Evolutionary conservation across 2,113 vertebrate genomes (phyloP).

Genomic region (Sander lucioperca): DNA sequence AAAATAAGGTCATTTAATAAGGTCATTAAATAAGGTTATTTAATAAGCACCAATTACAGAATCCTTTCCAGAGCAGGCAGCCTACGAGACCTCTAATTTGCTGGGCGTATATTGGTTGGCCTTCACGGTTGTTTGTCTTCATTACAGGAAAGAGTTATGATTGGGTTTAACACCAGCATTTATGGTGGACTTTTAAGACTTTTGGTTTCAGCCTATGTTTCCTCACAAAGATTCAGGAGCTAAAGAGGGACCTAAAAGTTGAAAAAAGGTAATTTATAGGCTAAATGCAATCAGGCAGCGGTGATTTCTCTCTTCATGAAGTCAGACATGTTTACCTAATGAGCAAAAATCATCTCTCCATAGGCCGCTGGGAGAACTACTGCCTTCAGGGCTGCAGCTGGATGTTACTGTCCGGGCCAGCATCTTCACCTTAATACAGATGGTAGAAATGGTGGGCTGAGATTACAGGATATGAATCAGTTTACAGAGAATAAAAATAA

Average conservation of each 20-base stretch:
- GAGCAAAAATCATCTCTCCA: background rate
- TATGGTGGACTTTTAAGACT: constrained; percentile 23
- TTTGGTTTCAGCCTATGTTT: background rate
- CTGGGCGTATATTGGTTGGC: constrained; percentile 15
- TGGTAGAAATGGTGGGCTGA: background rate
- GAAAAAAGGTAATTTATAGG: constrained; percentile 16
- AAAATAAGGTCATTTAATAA: too few relatives aligned
- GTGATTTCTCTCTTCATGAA: background rate
- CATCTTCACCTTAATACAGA: background rate
- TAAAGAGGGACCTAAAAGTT: constrained; percentile 3
- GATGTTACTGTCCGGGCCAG: background rate
- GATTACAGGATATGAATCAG: background rate
- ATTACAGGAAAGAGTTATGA: constrained; percentile 25
- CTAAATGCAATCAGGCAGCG: background rate
- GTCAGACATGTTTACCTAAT: background rate
- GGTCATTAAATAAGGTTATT: too few relatives aligned
- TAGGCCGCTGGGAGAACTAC: background rate
- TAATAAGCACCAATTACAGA: background rate
- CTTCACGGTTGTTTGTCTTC: constrained; percentile 32
- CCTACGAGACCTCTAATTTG: constrained; percentile 25
- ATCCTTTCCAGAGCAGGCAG: background rate
- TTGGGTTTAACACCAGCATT: constrained; percentile 28
- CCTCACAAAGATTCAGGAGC: background rate
- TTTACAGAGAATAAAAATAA: background rate
- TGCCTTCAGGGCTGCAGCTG: background rate